Base-by-base conservation (phyloP, 2,888 invertebrate species). In the Carterocephalus palaemon region DNA sequence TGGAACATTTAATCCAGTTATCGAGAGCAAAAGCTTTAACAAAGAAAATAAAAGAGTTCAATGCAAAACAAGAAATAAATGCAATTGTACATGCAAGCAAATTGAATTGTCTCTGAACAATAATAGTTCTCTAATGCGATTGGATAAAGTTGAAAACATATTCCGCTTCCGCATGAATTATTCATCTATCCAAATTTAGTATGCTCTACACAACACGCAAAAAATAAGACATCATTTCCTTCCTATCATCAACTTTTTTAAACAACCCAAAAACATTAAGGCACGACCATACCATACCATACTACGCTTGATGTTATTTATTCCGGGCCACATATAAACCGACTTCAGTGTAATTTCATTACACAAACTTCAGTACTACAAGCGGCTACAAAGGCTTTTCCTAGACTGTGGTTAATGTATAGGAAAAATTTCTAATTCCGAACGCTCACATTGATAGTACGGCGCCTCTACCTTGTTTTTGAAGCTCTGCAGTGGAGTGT, bases 401-500 rank as follows among this genome's bases (percentile, higher is more conserved):
- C 57, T 73, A 70, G 46, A 53, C 75, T 78, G 72, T 80, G 75
- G 68, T 57, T 57, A 61, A 57, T 68, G 65, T 71, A 67, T 67
- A 67, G 68, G 70, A 77, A 82, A 79, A 76, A 72, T 57, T 70
- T 74, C 71, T 74, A 75, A 76, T 75, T 75, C 67, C 62, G 59
- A 70, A 78, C 78, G 73, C 70, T 73, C 74, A 75, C 79, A 72
- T 67, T 78, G 73, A 77, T 75, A 77, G 67, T 75, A 78, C 71
- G 67, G 62, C 67, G 73, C 67, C 62, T 73, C 76, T 81, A 79
- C 81, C 80, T 81, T 82, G 83, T 85, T 85, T 84, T 85, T 75
- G 82, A 82, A 76, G 80, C 84, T 86, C 85, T 86, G 85, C 85
- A 86, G 85, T 84, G 83, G 65, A 78, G 84, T 63, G 75, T 38